These are phyloP conservation scores for Gambelia wislizenii DNA, from an alignment of 2,797 vertebrate species.

Conservation along the genomic window DNA sequence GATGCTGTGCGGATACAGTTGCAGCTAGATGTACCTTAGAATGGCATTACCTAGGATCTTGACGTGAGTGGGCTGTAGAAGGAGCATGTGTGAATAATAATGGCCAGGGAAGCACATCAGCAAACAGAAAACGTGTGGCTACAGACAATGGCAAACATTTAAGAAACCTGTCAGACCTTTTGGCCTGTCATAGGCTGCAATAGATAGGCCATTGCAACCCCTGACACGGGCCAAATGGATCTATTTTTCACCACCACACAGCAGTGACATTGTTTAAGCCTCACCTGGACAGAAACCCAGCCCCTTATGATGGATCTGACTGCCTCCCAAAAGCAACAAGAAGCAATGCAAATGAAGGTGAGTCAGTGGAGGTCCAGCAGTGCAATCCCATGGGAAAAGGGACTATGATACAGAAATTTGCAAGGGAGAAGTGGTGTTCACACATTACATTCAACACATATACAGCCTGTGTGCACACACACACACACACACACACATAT, in stretches of 20 bases:
- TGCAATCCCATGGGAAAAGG: not conserved
- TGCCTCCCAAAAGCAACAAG: not conserved
- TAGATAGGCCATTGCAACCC: too few species aligned
- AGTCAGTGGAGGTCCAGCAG: not conserved
- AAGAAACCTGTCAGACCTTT: not conserved
- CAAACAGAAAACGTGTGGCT: not conserved
- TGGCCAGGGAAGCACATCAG: not conserved
- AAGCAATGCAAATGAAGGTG: not conserved
- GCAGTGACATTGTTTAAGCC: not conserved
- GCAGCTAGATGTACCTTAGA: not conserved
- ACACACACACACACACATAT: too few species aligned
- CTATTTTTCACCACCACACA: not conserved
- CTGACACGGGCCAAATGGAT: too few species aligned
- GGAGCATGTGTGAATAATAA: too few species aligned
- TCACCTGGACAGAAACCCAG: not conserved
- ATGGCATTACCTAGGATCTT: not conserved
- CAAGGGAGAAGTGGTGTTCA: not conserved
- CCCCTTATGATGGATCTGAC: not conserved
- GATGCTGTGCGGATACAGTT: not conserved
- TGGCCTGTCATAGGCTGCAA: not conserved
- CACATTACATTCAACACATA: not conserved
- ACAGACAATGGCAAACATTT: not conserved
- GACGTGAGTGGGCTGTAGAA: not conserved
- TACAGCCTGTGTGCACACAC: not conserved
- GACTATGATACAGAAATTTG: not conserved